Evolutionary conservation across 2,797 vertebrate species (phyloP), one percentile per base, ranked within the genome.

Genomic region (Gymnothorax javanicus): DNA sequence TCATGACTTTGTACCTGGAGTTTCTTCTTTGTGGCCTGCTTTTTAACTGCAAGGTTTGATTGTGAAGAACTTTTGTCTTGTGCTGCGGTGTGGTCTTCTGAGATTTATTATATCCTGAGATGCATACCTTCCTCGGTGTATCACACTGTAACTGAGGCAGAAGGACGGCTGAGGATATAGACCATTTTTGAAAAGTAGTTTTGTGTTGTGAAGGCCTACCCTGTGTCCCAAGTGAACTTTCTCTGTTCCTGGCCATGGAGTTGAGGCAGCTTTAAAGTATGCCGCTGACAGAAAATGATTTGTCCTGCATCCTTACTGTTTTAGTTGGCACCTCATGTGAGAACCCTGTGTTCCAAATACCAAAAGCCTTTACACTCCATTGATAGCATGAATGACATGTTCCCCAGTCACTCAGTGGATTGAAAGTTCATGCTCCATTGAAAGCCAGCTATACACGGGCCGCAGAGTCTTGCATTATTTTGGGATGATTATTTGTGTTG

Each of bases 301-400:
- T 95, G 95, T 93, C 92, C 91, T 91, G 92, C 90, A 89, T 95
- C 94, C 91, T 89, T n/a, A 67, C 88, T 93, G 94, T 96, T 97
- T 97, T 94, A 89, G 89, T 97, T 97, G 97, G 97, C 96, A 89
- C 75, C 84, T 89, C 90, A 90, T 93, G 91, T 92, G 88, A 92
- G 87, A 91, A 90, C 90, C 86, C 93, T 90, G 89, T 89, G 90
- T 81, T 96, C 92, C 90, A 95, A 96, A 96, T 95, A 96, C 94
- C 90, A 87, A 92, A 91, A 90, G 91, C 92, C 91, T 94, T 97
- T 96, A 95, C 95, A 96, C 94, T 87, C 93, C 93, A 95, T 96
- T 97, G 95, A 94, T 93, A 90, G 62, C 84, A 83, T 95, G 96
- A 96, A 93, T 96, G 96, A 97, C 97, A 94, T 94, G 94, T 90